Conservation (phyloP, 2,888 invertebrate genomes). For the Drosophila recens region DNA sequence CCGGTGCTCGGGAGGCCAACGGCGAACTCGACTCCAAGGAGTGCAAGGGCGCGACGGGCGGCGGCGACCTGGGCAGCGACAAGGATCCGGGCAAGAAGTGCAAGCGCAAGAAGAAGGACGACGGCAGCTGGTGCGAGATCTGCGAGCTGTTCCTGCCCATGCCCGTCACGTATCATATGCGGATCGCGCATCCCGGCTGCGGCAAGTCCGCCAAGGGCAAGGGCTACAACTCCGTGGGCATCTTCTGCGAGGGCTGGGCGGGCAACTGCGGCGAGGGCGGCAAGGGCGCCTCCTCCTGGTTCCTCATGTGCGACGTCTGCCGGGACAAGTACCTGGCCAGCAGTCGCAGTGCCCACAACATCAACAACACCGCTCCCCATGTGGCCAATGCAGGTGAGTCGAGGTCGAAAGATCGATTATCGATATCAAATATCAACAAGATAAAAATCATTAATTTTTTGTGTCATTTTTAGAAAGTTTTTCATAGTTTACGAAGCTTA, state of each 20-base stretch:
- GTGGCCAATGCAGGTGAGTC: constrained; percentile 67
- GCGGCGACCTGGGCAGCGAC: constrained; percentile 56
- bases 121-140: constrained; percentile 90
- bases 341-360: constrained; percentile 83
- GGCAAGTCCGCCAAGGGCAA: constrained; percentile 93
- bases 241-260: constrained; percentile 94
- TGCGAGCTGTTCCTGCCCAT: constrained; percentile 91
- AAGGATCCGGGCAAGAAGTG: constrained; percentile 82
- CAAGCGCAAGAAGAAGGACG: constrained; percentile 84
- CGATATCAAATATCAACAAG: background rate
- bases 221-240: constrained; percentile 96
- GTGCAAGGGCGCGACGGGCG: constrained; percentile 33
- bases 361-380: constrained; percentile 82
- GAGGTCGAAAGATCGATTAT: background rate
- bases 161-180: constrained; percentile 97
- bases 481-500: background rate
- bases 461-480: no score
- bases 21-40: constrained; percentile 68
- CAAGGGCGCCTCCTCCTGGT: constrained; percentile 93
- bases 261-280: constrained; percentile 96
- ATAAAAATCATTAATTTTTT: no score
- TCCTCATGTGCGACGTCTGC: constrained; percentile 96
- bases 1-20: constrained; percentile 60
- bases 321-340: constrained; percentile 89
- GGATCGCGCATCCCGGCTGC: constrained; percentile 95